Evolutionary conservation across 2,888 invertebrate species (phyloP).

Genomic region (Megalurothrips usitatus): DNA sequence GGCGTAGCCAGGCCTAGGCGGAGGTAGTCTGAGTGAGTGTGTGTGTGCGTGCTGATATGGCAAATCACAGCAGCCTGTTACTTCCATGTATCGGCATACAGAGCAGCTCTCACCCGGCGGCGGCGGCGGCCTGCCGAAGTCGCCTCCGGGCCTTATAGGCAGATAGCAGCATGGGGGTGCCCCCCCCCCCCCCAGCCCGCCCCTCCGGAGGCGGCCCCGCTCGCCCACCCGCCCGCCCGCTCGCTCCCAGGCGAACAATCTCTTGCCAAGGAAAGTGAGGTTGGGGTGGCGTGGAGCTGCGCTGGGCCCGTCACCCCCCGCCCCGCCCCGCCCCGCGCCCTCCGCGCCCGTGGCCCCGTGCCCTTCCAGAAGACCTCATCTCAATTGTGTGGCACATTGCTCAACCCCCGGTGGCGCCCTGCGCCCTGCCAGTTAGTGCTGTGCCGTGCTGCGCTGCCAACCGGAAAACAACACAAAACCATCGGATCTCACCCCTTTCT

Average conservation of each 20-base stretch:
- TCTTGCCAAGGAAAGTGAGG: neutral
- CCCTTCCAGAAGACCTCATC: neutral
- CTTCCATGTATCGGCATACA: constrained; percentile 1
- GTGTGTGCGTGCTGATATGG: neutral
- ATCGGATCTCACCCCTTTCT: no score
- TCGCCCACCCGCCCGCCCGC: neutral
- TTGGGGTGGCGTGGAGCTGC: neutral
- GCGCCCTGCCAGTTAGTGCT: neutral
- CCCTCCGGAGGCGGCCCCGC: neutral
- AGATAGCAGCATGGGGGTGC: no score
- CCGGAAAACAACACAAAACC: no score
- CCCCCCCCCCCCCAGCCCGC: neutral
- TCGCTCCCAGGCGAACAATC: neutral
- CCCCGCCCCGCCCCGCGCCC: neutral
- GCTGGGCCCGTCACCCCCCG: neutral
- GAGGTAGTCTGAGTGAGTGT: neutral
- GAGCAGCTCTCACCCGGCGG: neutral
- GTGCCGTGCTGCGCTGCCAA: neutral
- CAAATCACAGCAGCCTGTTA: constrained; percentile 19
- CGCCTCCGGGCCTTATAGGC: no score
- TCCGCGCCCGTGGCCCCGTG: no score
- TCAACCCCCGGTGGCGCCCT: neutral
- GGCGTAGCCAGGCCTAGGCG: neutral
- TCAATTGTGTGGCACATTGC: neutral
- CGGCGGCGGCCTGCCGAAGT: no score